Evolutionary conservation across 2,888 invertebrate genomes (phyloP), one percentile per base, ranked within the genome.

Genomic region (Harpalus rubripes): DNA sequence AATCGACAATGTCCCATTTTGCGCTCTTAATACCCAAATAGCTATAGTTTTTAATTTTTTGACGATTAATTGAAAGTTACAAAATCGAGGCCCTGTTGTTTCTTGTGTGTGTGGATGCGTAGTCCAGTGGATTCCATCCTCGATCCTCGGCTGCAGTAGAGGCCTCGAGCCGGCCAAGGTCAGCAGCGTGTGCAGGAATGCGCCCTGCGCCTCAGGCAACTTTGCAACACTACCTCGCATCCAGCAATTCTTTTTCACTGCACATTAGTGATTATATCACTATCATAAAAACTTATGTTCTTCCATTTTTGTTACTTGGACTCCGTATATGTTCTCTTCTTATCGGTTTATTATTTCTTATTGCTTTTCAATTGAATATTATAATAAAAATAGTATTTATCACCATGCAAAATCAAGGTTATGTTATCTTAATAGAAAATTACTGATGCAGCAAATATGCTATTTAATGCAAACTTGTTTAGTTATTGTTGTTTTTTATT

Each of bases 171-270:
- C 39, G 15, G 32, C 39, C 68, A 68, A 68, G 68, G 68, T 68
- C 68, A 68, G n/a, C 15, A 10, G 52, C 39, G 56, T 78, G 56
- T 78, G 78, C 78, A 78, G 78, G 78, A 78, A 78, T 78, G 78
- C 39, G 78, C 78, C 58, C 78, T 58, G 78, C 16, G 12, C 22
- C 74, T 76, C 16, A 18, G 12, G 26, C 63, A 63, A 26, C 12
- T 26, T 10, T 18, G 63, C 63, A 26, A 26, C 26, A 68, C 15
- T 68, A 32, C n/a, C 68, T 68, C 32, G 15, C 68, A 39, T 39
- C 68, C 26, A 32, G 7, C 32, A 1, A 15, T 15, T 16, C 68
- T 32, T 32, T 32, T 32, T 32, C 68, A 65, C 26, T 65, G 12
- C 58, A 59, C 59, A 16, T 59, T 59, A 16, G n/a, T 4, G 44